Base-by-base conservation (phyloP, 2,113 vertebrate species). In the Neolamprologus cancellatus region DNA sequence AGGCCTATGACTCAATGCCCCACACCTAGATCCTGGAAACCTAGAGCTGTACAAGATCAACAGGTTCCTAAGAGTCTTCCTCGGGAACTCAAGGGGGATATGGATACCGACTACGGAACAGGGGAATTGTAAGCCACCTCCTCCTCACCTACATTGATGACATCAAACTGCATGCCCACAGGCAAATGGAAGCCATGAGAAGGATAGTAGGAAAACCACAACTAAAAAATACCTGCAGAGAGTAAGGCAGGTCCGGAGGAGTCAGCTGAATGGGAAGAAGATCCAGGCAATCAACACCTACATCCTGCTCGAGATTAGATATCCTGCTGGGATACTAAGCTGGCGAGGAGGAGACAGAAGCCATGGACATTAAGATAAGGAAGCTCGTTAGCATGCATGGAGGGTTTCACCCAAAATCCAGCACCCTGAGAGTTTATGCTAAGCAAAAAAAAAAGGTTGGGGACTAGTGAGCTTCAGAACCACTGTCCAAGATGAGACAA, bases 21-120 rank as follows among this genome's bases (percentile, higher is more conserved):
- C 59, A 36, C 32, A 64, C 2, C 17, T 34, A 0, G 4, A 34
- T 64, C 30, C 30, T 64, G 30, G 30, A 64, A 64, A 64, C 17
- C 59, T n/a, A 34, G 59, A 64, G 10, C 17, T 36, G 30, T 64
- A 64, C 59, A 64, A 64, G 30, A 64, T 64, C 9, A 64, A 64
- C 59, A 64, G 59, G 59, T 36, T 34, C 32, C 32, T 2, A 36
- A 36, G 59, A 64, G 1, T n/a, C 17, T 34, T 59, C 28, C 28
- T 32, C 0, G 0, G 28, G 28, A 59, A 59, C 55, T 59, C 2
- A 17, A 2, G 15, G 55, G 28, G 8, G 8, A 59, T 59, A 34
- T 34, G 30, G 30, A 64, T 7, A 64, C 30, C 0, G 17, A 64
- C 17, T 34, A n/a, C 2, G 1, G 17, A 64, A 3, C 5, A 4